Base-by-base conservation (phyloP, 2,888 invertebrate genomes). In the Leuctra nigra region DNA sequence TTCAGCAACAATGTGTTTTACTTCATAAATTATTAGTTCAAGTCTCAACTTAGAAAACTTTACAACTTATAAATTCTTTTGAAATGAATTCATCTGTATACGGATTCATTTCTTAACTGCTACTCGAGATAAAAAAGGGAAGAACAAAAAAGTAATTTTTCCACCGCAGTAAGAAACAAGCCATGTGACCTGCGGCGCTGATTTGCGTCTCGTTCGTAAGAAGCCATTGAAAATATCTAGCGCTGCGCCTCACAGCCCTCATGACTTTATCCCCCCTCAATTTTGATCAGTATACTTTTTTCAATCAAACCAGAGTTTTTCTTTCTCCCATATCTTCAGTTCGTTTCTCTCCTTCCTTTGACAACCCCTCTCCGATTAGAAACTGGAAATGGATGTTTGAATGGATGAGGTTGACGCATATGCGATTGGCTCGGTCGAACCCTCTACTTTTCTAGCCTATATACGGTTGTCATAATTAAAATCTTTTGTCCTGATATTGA, bases 391-490 rank as follows among this genome's bases (percentile, higher is more conserved):
- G 16, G 41, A 41, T 7, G 41, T 20, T 41, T 16, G 11, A n/a
- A 18, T 11, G 20, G 11, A 20, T 41, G 20, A n/a, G 41, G 18
- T 41, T 29, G 29, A 29, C 29, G 29, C 29, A 29, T 29, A 29
- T n/a, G n/a, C n/a, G n/a, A n/a, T 29, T 41, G 41, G 41, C 41
- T 4, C 41, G 3, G n/a, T n/a, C n/a, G n/a, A n/a, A n/a, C n/a
- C n/a, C n/a, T n/a, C n/a, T n/a, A n/a, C n/a, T n/a, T n/a, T n/a
- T n/a, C n/a, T n/a, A n/a, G n/a, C n/a, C n/a, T n/a, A n/a, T n/a
- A n/a, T n/a, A n/a, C n/a, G n/a, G 36, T 35, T 46, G 35, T 41
- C 57, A 46, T 57, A 53, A 57, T 57, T 54, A 54, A 54, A 57
- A 47, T 46, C 56, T 54, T 57, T 57, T 57, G 57, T 57, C 53